Evolutionary conservation across 2,797 vertebrate species (phyloP).

Genomic region (Crypturellus tataupa): DNA sequence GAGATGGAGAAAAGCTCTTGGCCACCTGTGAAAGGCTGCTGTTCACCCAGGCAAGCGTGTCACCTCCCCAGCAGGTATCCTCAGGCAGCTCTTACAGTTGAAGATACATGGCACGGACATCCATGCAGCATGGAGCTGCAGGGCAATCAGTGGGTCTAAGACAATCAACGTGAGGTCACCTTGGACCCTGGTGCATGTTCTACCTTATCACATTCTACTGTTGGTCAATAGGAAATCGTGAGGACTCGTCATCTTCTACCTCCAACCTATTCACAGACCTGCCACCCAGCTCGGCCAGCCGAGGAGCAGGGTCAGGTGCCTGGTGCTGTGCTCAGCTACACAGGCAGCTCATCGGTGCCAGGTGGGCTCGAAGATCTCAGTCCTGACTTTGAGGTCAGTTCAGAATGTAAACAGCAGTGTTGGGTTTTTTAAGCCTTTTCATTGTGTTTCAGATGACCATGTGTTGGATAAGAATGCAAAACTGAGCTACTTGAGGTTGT

Average conservation of each 20-base stretch:
- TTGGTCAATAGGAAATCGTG: not conserved
- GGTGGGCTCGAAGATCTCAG: not conserved
- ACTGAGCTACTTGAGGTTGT: not conserved
- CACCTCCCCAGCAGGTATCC: not conserved
- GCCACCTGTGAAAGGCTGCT: not conserved
- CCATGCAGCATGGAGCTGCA: rapidly evolving
- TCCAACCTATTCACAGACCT: not conserved
- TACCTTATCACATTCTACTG: not conserved
- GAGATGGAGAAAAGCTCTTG: not conserved
- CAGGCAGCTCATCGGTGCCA: not conserved
- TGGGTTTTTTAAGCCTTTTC: not conserved
- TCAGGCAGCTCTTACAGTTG: not conserved
- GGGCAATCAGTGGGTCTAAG: not conserved
- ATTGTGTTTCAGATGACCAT: not conserved
- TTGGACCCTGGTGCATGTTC: not conserved
- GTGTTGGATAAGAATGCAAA: not conserved
- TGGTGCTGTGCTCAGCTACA: not conserved
- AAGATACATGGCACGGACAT: not conserved
- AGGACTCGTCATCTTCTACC: not conserved
- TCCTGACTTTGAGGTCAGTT: not conserved
- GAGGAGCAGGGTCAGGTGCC: not conserved
- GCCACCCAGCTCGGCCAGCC: not conserved
- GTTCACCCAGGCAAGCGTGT: not conserved
- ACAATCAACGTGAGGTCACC: not conserved
- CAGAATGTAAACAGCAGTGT: not conserved